These are phyloP conservation scores for Microcaecilia unicolor DNA, from an alignment of 2,797 vertebrate species.

Conservation along the genomic window DNA sequence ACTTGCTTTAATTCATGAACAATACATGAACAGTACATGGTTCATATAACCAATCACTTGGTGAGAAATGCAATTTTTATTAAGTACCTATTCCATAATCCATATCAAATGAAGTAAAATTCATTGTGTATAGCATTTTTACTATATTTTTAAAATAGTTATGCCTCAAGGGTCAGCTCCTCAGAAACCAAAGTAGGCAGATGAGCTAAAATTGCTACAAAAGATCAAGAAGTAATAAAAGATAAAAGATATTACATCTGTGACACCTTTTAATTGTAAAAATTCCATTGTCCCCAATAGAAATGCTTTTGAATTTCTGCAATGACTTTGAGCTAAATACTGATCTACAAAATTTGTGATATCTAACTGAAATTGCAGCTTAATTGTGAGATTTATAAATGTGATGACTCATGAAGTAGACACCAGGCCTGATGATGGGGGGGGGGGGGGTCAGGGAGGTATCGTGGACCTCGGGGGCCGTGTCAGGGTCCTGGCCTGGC, in stretches of 20 bases:
- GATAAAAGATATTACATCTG: slow-evolving; percentile 17
- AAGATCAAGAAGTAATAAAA: slow-evolving; percentile 21
- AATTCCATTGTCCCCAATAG: slow-evolving; percentile 10
- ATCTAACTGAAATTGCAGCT: slow-evolving; percentile 29
- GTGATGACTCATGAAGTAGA: slow-evolving; percentile 21
- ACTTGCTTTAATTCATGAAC: slow-evolving; percentile 33
- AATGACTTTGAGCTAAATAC: slow-evolving; percentile 16
- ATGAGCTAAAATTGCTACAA: slow-evolving; percentile 8
- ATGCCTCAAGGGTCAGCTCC: slow-evolving; percentile 9
- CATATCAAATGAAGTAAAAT: slow-evolving; percentile 21
- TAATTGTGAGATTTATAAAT: slow-evolving; percentile 13
- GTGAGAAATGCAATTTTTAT: slow-evolving; percentile 32
- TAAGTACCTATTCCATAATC: slow-evolving; percentile 19
- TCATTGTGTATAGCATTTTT: slow-evolving; percentile 14
- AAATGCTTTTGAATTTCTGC: slow-evolving; percentile 27
- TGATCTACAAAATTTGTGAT: slow-evolving; percentile 7
- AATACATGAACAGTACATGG: slow-evolving; percentile 30
- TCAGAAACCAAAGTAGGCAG: slow-evolving; percentile 10
- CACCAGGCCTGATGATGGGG: too few relatives aligned
- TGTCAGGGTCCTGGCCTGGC: too few relatives aligned
- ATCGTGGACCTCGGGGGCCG: too few relatives aligned
- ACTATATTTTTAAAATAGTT: slow-evolving; percentile 1
- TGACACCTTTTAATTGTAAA: slow-evolving; percentile 29
- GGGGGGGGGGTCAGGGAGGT: too few relatives aligned
- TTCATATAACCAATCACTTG: slow-evolving; percentile 13